Percentiles rank a stretch among this genome's conserved stretches.
These are phyloP conservation scores for Setophaga kirtlandii DNA, from an alignment of 2,113 vertebrate species.

Conservation along the genomic window DNA sequence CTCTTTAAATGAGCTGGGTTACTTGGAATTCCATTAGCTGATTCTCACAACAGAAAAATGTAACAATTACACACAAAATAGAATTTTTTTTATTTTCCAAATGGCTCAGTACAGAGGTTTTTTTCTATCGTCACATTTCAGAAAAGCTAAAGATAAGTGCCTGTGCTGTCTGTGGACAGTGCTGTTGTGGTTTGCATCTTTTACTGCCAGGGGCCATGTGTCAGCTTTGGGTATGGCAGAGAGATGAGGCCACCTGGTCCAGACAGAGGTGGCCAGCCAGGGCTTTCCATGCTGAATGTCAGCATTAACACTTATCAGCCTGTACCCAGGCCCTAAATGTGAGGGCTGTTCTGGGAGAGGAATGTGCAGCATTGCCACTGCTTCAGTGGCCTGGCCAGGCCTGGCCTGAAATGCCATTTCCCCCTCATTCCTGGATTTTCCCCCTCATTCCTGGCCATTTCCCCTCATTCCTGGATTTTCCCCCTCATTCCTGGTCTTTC, in stretches of 20 bases:
- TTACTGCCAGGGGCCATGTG: neutral
- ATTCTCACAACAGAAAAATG: neutral
- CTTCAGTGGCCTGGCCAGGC: neutral
- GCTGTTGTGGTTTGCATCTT: neutral
- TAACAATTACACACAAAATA: neutral
- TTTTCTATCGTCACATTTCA: neutral
- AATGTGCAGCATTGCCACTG: neutral
- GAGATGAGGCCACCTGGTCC: neutral
- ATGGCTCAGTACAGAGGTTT: neutral
- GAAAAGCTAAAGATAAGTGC: neutral
- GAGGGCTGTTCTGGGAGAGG: neutral
- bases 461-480: neutral
- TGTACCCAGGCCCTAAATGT: neutral
- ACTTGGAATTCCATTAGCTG: neutral
- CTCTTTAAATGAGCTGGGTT: neutral
- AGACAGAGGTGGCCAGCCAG: slow-evolving; percentile 36
- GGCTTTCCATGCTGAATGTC: slow-evolving; percentile 4
- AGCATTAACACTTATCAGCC: slow-evolving; percentile 19
- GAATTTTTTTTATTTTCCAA: neutral
- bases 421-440: neutral
- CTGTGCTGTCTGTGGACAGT: neutral
- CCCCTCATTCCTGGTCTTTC: neutral
- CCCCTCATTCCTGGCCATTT: neutral
- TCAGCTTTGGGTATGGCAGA: neutral
- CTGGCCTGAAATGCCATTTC: neutral